Conservation (phyloP, 1,140 invertebrate genomes). For the Venturia canescens region DNA sequence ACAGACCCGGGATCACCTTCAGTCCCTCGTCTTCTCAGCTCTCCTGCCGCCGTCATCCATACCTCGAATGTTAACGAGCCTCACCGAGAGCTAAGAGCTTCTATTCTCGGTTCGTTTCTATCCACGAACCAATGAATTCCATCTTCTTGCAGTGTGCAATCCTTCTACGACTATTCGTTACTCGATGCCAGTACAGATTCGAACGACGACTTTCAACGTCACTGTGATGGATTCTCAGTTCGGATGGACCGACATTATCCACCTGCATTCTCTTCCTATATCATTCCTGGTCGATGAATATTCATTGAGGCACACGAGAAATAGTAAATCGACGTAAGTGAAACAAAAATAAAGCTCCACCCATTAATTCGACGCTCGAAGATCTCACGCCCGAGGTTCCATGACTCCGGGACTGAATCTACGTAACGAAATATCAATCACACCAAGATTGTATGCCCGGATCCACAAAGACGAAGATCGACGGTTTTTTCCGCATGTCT, state of each 20-base stretch:
- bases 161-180: background rate
- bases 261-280: too few species aligned
- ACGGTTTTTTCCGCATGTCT: background rate
- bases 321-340: too few species aligned
- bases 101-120: conserved; percentile 16
- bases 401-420: too few species aligned
- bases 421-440: too few species aligned
- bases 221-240: background rate
- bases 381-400: background rate
- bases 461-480: background rate
- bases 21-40: conserved; percentile 24
- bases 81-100: conserved; percentile 6
- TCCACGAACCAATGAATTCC: conserved; percentile 15
- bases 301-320: too few species aligned
- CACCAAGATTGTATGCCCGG: too few species aligned
- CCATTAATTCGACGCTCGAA: background rate
- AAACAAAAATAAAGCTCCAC: too few species aligned
- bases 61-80: conserved; percentile 33
- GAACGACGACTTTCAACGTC: background rate
- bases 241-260: background rate
- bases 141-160: background rate
- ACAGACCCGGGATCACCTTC: conserved; percentile 20
- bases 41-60: conserved; percentile 26
- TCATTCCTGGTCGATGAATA: too few species aligned
- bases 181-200: background rate